Evolutionary conservation across 2,113 vertebrate genomes (phyloP).

Genomic region (Apteryx mantelli): DNA sequence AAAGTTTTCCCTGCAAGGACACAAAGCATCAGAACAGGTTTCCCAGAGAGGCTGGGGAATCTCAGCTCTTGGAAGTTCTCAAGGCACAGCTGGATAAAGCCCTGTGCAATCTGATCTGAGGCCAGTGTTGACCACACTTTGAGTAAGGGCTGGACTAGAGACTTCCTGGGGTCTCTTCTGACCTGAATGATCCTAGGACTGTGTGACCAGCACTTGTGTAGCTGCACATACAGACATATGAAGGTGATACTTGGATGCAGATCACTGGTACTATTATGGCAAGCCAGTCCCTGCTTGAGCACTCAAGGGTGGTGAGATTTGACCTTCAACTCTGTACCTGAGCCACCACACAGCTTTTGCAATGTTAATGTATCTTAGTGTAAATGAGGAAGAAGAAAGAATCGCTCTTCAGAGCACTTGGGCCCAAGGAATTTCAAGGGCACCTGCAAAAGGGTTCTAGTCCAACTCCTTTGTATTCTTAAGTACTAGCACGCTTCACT

Average conservation of each 20-base stretch:
- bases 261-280: not conserved
- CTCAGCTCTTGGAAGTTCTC: no score
- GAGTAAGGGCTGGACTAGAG: no score
- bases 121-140: no score
- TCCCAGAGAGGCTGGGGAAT: no score
- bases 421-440: not conserved
- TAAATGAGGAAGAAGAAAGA: not conserved
- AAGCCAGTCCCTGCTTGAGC: not conserved
- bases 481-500: not conserved
- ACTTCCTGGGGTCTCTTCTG: not conserved
- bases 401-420: not conserved
- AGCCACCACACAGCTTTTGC: not conserved
- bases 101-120: no score
- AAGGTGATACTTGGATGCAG: accelerated
- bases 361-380: not conserved
- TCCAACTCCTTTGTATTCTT: not conserved
- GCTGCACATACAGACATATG: not conserved
- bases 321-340: not conserved
- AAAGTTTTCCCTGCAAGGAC: no score
- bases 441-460: not conserved
- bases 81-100: no score
- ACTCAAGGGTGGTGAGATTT: not conserved
- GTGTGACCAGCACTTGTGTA: not conserved
- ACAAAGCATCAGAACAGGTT: no score
- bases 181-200: not conserved